A percentile compares a stretch with the other conserved stretches of the same genome.
phyloP scores from a whole-genome alignment of 2,888 invertebrate genomes.

The Zootermopsis nevadensis region DNA sequence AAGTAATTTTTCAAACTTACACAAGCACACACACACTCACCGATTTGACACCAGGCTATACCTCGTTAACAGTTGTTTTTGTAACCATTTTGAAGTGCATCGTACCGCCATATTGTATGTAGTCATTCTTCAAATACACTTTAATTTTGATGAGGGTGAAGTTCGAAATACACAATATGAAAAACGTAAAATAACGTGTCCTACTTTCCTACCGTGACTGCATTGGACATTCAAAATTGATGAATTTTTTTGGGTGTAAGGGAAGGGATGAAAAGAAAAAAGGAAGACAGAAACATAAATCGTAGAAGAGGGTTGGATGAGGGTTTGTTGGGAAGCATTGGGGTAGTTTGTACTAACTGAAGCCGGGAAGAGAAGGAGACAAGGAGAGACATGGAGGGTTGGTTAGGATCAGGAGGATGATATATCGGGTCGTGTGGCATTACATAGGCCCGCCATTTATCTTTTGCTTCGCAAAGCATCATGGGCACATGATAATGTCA shows the following conservation, averaged over 20 bases:
- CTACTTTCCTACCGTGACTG: constrained; percentile 18
- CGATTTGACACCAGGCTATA: not conserved
- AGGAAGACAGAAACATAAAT: constrained; percentile 16
- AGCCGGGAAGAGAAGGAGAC: not conserved
- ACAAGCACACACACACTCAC: not conserved
- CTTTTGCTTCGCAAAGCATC: constrained; percentile 28
- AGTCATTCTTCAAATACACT: not conserved
- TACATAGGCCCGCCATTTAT: constrained; percentile 43
- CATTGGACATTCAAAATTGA: constrained; percentile 42
- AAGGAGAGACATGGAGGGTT: not conserved
- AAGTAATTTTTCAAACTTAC: not conserved
- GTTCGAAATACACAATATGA: not conserved
- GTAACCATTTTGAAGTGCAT: not conserved
- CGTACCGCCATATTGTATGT: not conserved
- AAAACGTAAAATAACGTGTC: not conserved
- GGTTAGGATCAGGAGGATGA: constrained; percentile 21
- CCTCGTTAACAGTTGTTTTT: not conserved
- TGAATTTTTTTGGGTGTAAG: constrained; percentile 31
- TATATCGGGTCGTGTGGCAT: constrained; percentile 44
- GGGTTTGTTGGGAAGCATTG: not conserved
- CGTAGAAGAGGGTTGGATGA: not conserved
- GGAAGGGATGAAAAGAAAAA: not conserved
- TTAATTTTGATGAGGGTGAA: not conserved
- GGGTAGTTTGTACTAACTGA: constrained; percentile 12
- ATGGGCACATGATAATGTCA: constrained; percentile 42